Evolutionary conservation across 2,888 invertebrate genomes (phyloP).

Genomic region (Melipona bicolor): DNA sequence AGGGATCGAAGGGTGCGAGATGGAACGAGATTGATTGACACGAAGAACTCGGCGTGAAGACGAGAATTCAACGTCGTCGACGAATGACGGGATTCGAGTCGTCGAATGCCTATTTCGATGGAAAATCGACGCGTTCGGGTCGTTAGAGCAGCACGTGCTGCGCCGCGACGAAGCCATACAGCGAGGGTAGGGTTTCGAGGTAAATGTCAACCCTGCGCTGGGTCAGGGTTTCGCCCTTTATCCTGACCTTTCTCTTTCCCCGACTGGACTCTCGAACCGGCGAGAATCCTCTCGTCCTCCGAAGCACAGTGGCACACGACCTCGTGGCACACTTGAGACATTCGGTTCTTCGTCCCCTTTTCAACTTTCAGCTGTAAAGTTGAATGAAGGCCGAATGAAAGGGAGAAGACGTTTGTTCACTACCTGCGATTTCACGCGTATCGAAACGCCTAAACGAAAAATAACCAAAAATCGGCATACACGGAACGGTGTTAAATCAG

Average conservation of each 20-base stretch:
- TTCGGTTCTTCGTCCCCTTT: not conserved
- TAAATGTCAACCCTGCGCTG: slow-evolving; percentile 75
- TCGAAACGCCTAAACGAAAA: not conserved
- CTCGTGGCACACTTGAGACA: not conserved
- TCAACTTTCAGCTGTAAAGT: not conserved
- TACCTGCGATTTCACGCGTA: not conserved
- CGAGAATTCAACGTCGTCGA: slow-evolving; percentile 5
- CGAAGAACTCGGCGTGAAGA: not conserved
- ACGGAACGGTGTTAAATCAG: too few species aligned
- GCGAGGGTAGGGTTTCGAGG: slow-evolving; percentile 78
- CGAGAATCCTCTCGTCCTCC: not conserved
- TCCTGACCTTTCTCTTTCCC: slow-evolving; percentile 61
- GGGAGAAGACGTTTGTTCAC: not conserved
- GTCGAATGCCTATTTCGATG: slow-evolving; percentile 9
- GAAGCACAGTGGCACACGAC: not conserved
- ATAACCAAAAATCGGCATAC: too few species aligned
- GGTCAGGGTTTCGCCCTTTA: slow-evolving; percentile 72
- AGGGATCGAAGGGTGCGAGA: too few species aligned
- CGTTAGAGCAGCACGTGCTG: slow-evolving; percentile 32
- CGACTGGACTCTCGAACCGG: not conserved
- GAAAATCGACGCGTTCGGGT: not conserved
- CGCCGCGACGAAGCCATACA: slow-evolving; percentile 76
- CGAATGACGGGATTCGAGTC: slow-evolving; percentile 27
- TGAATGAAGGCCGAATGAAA: not conserved
- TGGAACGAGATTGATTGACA: too few species aligned